Conservation (phyloP, 1,140 invertebrate species). For the Temnothorax curvispinosus region DNA sequence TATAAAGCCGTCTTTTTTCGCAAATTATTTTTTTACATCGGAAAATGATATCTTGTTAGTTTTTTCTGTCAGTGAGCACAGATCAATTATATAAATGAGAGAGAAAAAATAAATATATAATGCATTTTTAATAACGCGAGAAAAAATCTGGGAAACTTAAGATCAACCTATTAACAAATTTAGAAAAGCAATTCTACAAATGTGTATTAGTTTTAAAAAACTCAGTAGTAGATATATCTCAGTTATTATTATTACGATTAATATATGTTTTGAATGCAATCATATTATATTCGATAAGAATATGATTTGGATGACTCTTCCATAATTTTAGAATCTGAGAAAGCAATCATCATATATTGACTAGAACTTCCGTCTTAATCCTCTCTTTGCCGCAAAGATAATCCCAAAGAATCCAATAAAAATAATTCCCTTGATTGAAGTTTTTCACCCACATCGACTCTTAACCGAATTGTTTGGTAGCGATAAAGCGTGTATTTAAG, state of each 20-base stretch:
- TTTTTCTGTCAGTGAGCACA: not conserved
- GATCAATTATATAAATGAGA: not conserved
- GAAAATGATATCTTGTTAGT: conserved; percentile 11
- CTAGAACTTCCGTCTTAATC: conserved; percentile 26
- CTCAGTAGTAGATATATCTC: not conserved
- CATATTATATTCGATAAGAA: not conserved
- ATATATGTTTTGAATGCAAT: not conserved
- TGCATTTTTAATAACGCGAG: not conserved
- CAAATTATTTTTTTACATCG: conserved; percentile 44
- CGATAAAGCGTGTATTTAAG: conserved; percentile 56
- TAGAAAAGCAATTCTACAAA: not conserved
- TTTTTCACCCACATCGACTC: conserved; percentile 44
- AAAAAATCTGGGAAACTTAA: not conserved
- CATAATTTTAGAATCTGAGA: not conserved
- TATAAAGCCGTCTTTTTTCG: conserved; percentile 15
- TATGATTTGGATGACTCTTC: not conserved
- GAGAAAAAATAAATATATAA: not conserved
- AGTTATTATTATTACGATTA: not conserved
- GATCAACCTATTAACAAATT: not conserved
- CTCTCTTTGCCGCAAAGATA: conserved; percentile 16
- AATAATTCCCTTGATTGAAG: conserved; percentile 66
- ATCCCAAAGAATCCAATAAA: conserved; percentile 41
- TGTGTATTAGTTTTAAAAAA: not conserved
- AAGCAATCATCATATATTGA: not conserved
- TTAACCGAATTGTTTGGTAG: conserved; percentile 55